phyloP scores from a whole-genome alignment of 2,113 vertebrate species.

The Cygnus atratus region DNA sequence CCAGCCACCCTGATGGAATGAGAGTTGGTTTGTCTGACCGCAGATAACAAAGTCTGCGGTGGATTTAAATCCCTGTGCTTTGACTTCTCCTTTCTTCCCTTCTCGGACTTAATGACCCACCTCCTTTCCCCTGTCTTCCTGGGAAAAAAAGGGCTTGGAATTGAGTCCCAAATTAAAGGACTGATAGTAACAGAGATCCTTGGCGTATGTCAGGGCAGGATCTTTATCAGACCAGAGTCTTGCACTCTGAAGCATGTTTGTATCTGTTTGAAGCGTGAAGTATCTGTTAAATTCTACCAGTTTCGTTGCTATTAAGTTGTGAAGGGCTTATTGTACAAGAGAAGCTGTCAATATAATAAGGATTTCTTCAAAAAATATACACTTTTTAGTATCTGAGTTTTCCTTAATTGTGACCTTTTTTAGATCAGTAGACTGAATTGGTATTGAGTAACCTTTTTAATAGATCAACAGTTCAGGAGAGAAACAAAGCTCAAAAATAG shows the following conservation, averaged over 20 bases:
- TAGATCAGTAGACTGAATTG: not conserved
- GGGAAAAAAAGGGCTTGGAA: slow-evolving; percentile 43
- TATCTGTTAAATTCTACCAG: not conserved
- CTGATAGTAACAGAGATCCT: not conserved
- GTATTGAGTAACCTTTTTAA: not conserved
- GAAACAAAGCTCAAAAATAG: not conserved
- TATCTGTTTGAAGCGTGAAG: too few species aligned
- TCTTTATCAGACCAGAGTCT: not conserved
- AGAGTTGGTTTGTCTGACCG: not conserved
- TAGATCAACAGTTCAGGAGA: not conserved
- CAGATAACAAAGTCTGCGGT: not conserved
- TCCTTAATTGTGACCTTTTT: not conserved
- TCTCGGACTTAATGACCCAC: not conserved
- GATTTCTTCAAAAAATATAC: not conserved
- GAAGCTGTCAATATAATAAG: not conserved
- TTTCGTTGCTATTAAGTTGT: not conserved
- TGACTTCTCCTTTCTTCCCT: not conserved
- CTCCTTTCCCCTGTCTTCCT: not conserved
- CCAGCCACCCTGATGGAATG: not conserved
- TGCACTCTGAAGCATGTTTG: not conserved
- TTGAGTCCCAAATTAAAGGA: not conserved
- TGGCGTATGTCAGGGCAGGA: not conserved
- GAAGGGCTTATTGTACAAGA: not conserved
- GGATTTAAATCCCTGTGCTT: not conserved
- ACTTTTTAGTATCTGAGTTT: not conserved